Conservation (phyloP, 2,113 vertebrate species). For the Neotoma lepida region DNA sequence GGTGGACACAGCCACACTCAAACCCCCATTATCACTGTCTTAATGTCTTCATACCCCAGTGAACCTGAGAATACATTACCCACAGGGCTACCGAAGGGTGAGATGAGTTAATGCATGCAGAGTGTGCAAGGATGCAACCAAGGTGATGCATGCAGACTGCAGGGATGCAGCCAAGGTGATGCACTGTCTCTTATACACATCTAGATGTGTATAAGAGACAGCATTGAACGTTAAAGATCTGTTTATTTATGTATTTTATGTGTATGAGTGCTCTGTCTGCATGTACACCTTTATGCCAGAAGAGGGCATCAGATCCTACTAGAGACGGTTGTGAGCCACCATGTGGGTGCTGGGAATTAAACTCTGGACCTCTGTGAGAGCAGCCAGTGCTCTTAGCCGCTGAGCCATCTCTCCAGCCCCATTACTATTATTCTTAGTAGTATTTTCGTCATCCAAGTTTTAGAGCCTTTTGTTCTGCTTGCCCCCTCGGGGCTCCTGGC, state of each 20-base stretch:
- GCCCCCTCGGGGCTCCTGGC: not conserved
- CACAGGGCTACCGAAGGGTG: accelerated
- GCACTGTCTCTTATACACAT: too few relatives aligned
- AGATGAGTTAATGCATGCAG: not conserved
- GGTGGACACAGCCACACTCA: not conserved
- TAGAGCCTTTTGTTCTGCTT: not conserved
- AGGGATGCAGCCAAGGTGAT: not conserved
- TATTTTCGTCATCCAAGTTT: not conserved
- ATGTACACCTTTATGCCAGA: not conserved
- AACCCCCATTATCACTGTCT: not conserved
- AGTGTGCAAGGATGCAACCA: not conserved
- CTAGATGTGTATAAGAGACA: too few relatives aligned
- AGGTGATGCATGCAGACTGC: not conserved
- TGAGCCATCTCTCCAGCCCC: not conserved
- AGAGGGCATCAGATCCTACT: not conserved
- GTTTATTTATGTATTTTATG: not conserved
- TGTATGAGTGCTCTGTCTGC: not conserved
- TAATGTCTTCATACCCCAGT: not conserved
- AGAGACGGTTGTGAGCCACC: not conserved
- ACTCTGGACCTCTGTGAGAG: not conserved
- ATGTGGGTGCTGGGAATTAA: not conserved
- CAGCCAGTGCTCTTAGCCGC: not conserved
- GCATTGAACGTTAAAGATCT: too few relatives aligned
- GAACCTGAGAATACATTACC: not conserved
- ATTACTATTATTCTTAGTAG: not conserved